Evolutionary conservation across 2,113 vertebrate genomes (phyloP), one percentile per base, ranked within the genome.

Genomic region (Cyprinodon variegatus): DNA sequence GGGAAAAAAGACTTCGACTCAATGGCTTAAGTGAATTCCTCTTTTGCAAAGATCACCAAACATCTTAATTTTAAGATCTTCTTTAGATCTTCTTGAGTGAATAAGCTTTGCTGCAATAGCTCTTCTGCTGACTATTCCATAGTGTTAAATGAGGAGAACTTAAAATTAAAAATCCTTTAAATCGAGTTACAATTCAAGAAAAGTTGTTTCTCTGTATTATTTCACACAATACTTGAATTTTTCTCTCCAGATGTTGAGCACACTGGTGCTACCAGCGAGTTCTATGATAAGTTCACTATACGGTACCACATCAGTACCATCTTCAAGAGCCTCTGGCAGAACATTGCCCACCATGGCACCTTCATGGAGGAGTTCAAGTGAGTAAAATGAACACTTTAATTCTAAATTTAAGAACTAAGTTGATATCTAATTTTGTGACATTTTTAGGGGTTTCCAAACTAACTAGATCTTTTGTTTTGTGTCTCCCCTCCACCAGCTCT

Each of bases 341-440:
- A 99, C 48, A 95, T 96, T 48, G 97, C 95, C 82, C 98, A 99
- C 87, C 98, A 99, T n/a, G 96, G 96, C 72, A 99, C 98, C 43
- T 99, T 99, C 87, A 96, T 98, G 95, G 97, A 99, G 75, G 98
- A 99, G 89, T 99, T 99, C 94, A 99, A 99, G 98, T 99, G 92
- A 97, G 98, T 96, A 65, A 38, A 63, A 46, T 36, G 12, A 29
- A 43, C 20, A 11, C 1, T 3, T 20, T 39, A 48, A 9, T 4
- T 4, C 7, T 46, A 36, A 22, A 4, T 1, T 20, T 20, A 22
- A 61, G 11, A 40, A 12, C 9, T 39, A 36, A 40, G 37, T 37
- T 48, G 17, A 11, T 2, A 20, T 40, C 70, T 20, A 14, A 77
- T 4, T 65, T 7, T 4, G 1, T 0, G 13, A 0, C 50, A 57